Conservation (phyloP, 2,113 vertebrate species). For the Gopherus flavomarginatus region DNA sequence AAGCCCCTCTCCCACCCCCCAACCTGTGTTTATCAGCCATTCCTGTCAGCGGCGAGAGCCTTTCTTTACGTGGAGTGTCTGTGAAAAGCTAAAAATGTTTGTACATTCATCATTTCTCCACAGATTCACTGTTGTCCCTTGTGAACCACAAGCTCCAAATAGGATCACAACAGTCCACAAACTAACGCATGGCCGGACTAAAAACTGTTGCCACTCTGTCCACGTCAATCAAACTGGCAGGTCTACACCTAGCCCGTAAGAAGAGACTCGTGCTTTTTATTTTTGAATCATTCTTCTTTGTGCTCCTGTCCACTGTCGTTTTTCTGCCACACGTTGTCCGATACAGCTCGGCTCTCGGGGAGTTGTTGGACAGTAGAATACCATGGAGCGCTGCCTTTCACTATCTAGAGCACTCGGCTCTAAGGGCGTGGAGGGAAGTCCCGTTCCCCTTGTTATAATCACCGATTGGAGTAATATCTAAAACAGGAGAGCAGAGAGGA, state of each 20-base stretch:
- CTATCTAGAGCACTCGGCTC: background rate
- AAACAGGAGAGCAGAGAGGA: background rate
- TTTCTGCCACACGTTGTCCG: background rate
- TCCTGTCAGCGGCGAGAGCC: background rate
- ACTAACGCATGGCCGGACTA: background rate
- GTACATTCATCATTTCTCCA: accelerated
- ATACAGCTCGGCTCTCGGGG: background rate
- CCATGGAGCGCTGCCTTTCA: background rate
- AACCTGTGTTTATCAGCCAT: background rate
- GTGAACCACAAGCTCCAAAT: background rate
- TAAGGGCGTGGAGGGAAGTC: background rate
- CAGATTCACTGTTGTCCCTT: background rate
- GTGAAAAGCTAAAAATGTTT: background rate
- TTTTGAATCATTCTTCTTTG: background rate
- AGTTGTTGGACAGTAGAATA: background rate
- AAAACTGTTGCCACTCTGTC: background rate
- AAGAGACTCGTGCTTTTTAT: background rate
- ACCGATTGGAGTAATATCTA: background rate
- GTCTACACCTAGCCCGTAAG: background rate
- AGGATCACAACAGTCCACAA: background rate
- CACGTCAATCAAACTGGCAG: background rate
- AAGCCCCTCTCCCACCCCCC: background rate
- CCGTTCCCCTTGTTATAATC: background rate
- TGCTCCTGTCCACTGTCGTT: background rate
- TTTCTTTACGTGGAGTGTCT: background rate